Percentiles rank a stretch among this genome's conserved stretches.
These are phyloP conservation scores for Poeciliopsis retropinna DNA, from an alignment of 2,113 vertebrate species.

Conservation along the genomic window DNA sequence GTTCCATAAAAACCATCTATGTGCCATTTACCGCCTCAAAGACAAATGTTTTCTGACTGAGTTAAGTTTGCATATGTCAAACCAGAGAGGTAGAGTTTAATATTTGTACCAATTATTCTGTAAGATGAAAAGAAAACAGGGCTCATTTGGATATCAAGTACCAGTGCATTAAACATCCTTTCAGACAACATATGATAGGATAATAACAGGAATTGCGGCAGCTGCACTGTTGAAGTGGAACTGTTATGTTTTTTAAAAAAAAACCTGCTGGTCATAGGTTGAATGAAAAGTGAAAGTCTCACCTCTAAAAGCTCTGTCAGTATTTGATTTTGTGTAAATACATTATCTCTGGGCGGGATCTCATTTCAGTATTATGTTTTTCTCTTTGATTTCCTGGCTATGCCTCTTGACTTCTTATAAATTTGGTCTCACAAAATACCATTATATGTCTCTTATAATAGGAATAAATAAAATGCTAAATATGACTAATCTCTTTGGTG, in stretches of 20 bases:
- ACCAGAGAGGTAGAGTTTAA: conserved; percentile 38
- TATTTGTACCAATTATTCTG: conserved; percentile 32
- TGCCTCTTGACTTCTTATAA: conserved; percentile 64
- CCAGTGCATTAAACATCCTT: conserved; percentile 52
- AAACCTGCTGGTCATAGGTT: conserved; percentile 60
- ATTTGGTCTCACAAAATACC: conserved; percentile 71
- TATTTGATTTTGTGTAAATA: conserved; percentile 77
- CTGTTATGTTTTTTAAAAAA: conserved; percentile 15
- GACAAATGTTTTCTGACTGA: conserved; percentile 53
- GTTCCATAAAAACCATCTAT: conserved; percentile 39
- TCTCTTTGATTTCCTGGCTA: conserved; percentile 57
- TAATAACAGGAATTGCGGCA: conserved; percentile 57
- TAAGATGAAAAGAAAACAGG: conserved; percentile 27
- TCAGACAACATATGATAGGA: conserved; percentile 20
- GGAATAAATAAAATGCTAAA: conserved; percentile 76
- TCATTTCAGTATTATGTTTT: conserved; percentile 67
- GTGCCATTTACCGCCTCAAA: conserved; percentile 47
- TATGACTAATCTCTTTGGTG: conserved; percentile 46
- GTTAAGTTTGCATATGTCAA: conserved; percentile 42
- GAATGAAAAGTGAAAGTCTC: conserved; percentile 38
- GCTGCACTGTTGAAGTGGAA: conserved; percentile 41
- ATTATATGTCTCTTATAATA: conserved; percentile 79
- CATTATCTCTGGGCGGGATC: conserved; percentile 60
- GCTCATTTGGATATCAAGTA: conserved; percentile 44
- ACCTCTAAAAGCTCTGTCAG: conserved; percentile 51